phyloP scores from a whole-genome alignment of 2,888 invertebrate genomes.

The Cheilosia vernalis region DNA sequence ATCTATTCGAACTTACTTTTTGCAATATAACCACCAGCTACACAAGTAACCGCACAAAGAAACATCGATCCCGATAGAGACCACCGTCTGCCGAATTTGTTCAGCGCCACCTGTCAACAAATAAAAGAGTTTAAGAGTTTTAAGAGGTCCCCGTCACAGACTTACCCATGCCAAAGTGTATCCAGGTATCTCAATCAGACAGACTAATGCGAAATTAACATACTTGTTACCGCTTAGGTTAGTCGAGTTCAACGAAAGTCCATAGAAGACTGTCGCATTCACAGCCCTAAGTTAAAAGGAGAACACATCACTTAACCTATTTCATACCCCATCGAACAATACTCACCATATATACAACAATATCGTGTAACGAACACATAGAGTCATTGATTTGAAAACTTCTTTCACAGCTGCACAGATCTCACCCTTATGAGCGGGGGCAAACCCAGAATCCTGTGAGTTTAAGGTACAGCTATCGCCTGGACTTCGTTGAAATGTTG shows the following conservation, averaged over 20 bases:
- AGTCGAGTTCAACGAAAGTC: conserved; percentile 87
- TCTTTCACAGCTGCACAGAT: conserved; percentile 83
- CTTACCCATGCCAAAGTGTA: conserved; percentile 84
- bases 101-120: conserved; percentile 83
- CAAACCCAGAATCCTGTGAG: conserved; percentile 15
- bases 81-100: conserved; percentile 84
- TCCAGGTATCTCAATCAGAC: conserved; percentile 86
- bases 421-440: conserved; percentile 77
- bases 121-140: neutral
- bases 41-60: conserved; percentile 85
- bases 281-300: conserved; percentile 83
- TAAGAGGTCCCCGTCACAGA: neutral
- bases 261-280: conserved; percentile 88
- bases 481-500: conserved; percentile 81
- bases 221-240: conserved; percentile 88
- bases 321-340: neutral
- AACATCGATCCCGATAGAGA: conserved; percentile 85
- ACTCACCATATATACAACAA: conserved; percentile 84
- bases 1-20: conserved; percentile 80
- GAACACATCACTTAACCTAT: neutral
- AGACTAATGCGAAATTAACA: conserved; percentile 87
- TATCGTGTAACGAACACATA: conserved; percentile 83
- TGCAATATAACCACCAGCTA: conserved; percentile 85
- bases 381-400: conserved; percentile 83
- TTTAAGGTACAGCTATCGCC: conserved; percentile 56